Evolutionary conservation across 2,888 invertebrate genomes (phyloP).

Genomic region (Drosophila prostipennis): DNA sequence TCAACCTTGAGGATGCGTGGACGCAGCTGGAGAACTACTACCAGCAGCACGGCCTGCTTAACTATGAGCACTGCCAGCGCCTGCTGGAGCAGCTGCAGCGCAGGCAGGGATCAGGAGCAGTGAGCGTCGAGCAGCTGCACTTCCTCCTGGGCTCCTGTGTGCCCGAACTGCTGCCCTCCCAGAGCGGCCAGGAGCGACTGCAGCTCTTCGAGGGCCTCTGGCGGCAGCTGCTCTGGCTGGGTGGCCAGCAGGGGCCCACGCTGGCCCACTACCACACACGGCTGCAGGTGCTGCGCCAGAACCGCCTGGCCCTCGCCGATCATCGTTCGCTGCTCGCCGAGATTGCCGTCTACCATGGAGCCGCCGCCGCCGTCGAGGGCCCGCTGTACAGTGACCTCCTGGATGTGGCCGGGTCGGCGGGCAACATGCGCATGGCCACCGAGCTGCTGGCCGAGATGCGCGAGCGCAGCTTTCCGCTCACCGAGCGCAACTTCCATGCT

Average conservation of each 20-base stretch:
- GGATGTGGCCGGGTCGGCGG: conserved; percentile 86
- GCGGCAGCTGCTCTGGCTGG: conserved; percentile 84
- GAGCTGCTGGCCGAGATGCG: conserved; percentile 87
- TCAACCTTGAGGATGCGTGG: conserved; percentile 54
- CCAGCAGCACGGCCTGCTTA: conserved; percentile 60
- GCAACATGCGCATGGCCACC: conserved; percentile 86
- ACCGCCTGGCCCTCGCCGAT: conserved; percentile 84
- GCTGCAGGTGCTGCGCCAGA: conserved; percentile 87
- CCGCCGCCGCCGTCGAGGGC: conserved; percentile 62
- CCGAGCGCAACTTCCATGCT: conserved; percentile 86
- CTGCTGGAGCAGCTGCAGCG: conserved; percentile 61
- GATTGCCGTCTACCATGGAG: conserved; percentile 83
- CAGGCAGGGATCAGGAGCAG: not conserved
- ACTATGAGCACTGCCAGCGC: conserved; percentile 60
- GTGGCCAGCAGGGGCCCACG: conserved; percentile 49
- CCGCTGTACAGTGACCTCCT: conserved; percentile 86
- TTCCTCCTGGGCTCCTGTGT: conserved; percentile 86
- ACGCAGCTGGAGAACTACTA: conserved; percentile 66
- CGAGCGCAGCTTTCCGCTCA: conserved; percentile 85
- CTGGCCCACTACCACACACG: conserved; percentile 85
- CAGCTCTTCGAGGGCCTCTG: conserved; percentile 86
- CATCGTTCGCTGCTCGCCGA: conserved; percentile 65
- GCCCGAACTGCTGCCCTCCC: conserved; percentile 85
- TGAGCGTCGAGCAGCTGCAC: conserved; percentile 65
- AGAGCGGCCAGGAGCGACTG: conserved; percentile 84